Percentiles rank a stretch among this genome's conserved stretches.
These are phyloP conservation scores for Ciconia boyciana DNA, from an alignment of 2,113 vertebrate genomes.

Conservation along the genomic window DNA sequence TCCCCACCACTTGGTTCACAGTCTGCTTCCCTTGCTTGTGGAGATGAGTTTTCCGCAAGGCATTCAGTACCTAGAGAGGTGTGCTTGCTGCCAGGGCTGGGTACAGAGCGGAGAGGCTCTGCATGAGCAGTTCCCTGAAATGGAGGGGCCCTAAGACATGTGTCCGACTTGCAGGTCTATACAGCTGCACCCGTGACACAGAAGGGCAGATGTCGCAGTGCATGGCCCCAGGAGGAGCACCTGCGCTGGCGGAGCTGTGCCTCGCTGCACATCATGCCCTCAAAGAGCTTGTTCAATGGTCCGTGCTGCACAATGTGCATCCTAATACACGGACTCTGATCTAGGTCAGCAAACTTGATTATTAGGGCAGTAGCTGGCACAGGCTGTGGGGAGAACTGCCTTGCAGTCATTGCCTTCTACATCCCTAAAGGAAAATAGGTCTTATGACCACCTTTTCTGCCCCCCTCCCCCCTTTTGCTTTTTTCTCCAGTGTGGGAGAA, in stretches of 20 bases:
- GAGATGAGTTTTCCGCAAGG: not conserved
- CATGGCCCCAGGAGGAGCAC: fast-evolving
- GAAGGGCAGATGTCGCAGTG: not conserved
- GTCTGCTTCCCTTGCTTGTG: not conserved
- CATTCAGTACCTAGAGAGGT: not conserved
- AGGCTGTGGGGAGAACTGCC: not conserved
- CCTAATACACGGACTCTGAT: not conserved
- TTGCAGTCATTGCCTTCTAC: not conserved
- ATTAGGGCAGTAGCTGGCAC: not conserved
- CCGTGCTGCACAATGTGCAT: not conserved
- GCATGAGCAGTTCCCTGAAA: not conserved
- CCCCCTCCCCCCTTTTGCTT: fast-evolving
- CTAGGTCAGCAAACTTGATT: not conserved
- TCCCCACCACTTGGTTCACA: fast-evolving
- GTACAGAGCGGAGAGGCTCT: not conserved
- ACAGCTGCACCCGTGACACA: not conserved
- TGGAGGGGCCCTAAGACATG: too few relatives aligned
- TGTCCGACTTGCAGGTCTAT: not conserved
- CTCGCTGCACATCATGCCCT: not conserved
- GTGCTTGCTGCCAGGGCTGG: not conserved
- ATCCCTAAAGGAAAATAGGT: not conserved
- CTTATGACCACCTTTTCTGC: not conserved
- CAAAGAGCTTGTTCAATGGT: not conserved
- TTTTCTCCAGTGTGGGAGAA: not conserved
- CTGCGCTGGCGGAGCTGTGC: fast-evolving